These are phyloP conservation scores for Mus spretus DNA, from an alignment of 2,797 vertebrate species.

Conservation along the genomic window DNA sequence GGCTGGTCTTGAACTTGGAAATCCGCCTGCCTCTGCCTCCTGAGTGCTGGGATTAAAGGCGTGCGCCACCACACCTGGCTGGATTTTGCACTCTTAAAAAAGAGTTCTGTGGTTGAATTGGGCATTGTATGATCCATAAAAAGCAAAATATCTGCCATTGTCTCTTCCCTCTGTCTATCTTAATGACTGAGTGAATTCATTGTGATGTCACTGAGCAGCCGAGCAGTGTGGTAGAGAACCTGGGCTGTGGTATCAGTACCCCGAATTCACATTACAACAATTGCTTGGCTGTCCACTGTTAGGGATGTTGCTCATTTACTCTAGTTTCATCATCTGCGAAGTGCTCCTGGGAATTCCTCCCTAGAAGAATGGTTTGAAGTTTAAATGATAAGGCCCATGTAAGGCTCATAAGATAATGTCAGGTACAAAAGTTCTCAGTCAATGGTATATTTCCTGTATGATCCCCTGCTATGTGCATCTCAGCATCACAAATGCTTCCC, in stretches of 20 bases:
- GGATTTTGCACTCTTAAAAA: background rate
- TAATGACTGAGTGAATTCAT: background rate
- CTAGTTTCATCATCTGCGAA: background rate
- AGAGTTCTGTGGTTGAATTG: background rate
- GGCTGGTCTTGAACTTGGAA: too few relatives aligned
- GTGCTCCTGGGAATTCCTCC: background rate
- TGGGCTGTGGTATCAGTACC: background rate
- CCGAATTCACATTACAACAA: background rate
- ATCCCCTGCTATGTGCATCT: background rate
- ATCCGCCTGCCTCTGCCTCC: too few relatives aligned
- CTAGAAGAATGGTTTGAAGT: background rate
- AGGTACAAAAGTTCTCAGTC: background rate
- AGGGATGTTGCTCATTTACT: background rate
- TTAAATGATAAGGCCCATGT: background rate
- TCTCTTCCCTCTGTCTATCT: background rate
- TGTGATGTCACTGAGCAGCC: background rate
- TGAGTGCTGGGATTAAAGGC: too few relatives aligned
- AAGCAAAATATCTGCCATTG: background rate
- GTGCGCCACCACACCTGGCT: background rate
- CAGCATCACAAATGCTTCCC: background rate
- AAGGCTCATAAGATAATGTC: background rate
- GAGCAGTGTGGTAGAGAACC: accelerated
- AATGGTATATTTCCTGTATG: background rate
- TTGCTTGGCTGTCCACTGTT: accelerated
- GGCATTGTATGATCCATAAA: background rate